Conservation (phyloP, 2,113 vertebrate species). For the Vicugna pacos region DNA sequence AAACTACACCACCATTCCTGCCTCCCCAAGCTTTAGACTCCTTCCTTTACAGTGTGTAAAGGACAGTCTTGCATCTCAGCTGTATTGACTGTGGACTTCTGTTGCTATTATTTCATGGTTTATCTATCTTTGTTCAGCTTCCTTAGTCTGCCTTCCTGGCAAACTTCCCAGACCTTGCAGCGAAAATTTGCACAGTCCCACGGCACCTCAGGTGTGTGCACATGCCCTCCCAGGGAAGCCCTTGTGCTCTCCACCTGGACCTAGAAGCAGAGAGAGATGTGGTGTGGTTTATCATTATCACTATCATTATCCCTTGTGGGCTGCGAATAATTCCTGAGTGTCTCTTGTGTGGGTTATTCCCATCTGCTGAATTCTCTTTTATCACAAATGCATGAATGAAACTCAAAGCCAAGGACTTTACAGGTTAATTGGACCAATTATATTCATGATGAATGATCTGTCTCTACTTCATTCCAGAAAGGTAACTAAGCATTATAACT, state of each 20-base stretch:
- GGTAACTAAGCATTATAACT: not conserved
- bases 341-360: not conserved
- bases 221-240: not conserved
- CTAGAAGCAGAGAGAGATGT: not conserved
- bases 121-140: not conserved
- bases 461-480: not conserved
- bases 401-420: not conserved
- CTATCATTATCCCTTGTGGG: not conserved
- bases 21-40: no score
- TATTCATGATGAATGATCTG: not conserved
- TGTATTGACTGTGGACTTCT: not conserved
- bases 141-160: no score
- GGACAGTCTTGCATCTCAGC: no score
- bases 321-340: not conserved
- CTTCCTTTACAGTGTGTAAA: no score
- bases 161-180: not conserved
- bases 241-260: not conserved
- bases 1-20: no score
- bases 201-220: no score
- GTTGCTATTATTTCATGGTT: not conserved
- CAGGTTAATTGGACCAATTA: not conserved
- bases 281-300: not conserved
- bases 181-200: not conserved
- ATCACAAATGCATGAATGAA: no score
- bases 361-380: no score